These are phyloP conservation scores for Hirtodrosophila duncani DNA, from an alignment of 2,888 invertebrate species.

Conservation along the genomic window DNA sequence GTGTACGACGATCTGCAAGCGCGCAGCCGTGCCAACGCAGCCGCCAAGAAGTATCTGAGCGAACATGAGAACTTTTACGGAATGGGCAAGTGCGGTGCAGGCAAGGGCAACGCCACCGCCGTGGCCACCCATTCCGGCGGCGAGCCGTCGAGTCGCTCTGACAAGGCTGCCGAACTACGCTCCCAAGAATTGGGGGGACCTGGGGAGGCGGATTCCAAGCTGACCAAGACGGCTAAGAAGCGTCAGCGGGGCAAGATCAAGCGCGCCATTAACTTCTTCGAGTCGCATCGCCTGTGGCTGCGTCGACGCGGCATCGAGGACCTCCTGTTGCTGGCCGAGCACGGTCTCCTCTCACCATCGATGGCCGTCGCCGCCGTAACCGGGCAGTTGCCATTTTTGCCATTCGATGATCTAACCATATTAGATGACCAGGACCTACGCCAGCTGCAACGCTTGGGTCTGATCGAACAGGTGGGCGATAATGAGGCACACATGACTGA, in stretches of 20 bases:
- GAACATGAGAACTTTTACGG: conserved; percentile 89
- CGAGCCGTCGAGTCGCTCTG: neutral
- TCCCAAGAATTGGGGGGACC: conserved; percentile 86
- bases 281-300: conserved; percentile 95
- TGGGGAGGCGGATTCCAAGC: conserved; percentile 92
- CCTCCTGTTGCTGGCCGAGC: conserved; percentile 78
- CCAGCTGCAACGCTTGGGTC: neutral
- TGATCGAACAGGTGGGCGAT: conserved; percentile 32
- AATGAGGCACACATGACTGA: conserved; percentile 17
- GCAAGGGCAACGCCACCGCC: conserved; percentile 88
- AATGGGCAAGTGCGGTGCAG: conserved; percentile 78
- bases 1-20: conserved; percentile 93
- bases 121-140: neutral
- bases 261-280: conserved; percentile 87
- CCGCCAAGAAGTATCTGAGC: conserved; percentile 93
- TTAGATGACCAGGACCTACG: conserved; percentile 9
- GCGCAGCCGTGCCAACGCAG: conserved; percentile 92
- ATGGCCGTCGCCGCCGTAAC: conserved; percentile 24
- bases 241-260: conserved; percentile 80
- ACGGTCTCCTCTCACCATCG: conserved; percentile 60
- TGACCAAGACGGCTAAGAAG: conserved; percentile 95
- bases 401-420: conserved; percentile 37
- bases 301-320: conserved; percentile 85
- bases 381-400: conserved; percentile 25
- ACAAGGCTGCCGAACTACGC: neutral